Evolutionary conservation across 2,888 invertebrate species (phyloP).

Genomic region (Meteorus colon): DNA sequence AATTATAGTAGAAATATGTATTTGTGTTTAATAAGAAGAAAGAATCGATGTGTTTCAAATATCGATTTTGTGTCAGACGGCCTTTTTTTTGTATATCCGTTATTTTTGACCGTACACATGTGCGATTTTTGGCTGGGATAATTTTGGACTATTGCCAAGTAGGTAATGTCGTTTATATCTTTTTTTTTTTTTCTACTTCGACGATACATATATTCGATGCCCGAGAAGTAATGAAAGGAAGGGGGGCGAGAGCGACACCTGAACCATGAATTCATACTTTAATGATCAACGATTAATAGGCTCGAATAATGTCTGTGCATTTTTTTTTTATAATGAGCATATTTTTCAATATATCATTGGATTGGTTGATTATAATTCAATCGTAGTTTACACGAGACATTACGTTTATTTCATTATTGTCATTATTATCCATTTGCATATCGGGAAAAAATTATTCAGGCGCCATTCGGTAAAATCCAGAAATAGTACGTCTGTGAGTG

Average conservation of each 20-base stretch:
- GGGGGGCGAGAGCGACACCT: slow-evolving; percentile 12
- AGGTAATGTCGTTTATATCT: not conserved
- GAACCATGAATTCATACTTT: slow-evolving; percentile 23
- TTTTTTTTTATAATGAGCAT: not conserved
- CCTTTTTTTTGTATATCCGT: slow-evolving; percentile 24
- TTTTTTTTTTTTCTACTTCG: too few species aligned
- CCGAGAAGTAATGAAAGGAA: not conserved
- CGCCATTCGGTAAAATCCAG: slow-evolving; percentile 6
- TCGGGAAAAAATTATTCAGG: slow-evolving; percentile 20
- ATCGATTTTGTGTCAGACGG: slow-evolving; percentile 21
- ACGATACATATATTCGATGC: not conserved
- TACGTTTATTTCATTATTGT: slow-evolving; percentile 3
- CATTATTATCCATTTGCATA: slow-evolving; percentile 5
- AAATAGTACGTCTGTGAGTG: slow-evolving; percentile 10
- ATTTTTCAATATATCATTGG: not conserved
- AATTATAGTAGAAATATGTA: not conserved
- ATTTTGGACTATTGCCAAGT: slow-evolving; percentile 21
- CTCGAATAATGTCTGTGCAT: not conserved
- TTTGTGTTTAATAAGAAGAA: not conserved
- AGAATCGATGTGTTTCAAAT: not conserved
- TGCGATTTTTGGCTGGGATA: not conserved
- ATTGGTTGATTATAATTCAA: not conserved
- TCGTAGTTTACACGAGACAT: not conserved
- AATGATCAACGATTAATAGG: slow-evolving; percentile 4
- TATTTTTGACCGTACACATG: slow-evolving; percentile 21